Conservation (phyloP, 2,113 vertebrate genomes). For the Ursus arctos region DNA sequence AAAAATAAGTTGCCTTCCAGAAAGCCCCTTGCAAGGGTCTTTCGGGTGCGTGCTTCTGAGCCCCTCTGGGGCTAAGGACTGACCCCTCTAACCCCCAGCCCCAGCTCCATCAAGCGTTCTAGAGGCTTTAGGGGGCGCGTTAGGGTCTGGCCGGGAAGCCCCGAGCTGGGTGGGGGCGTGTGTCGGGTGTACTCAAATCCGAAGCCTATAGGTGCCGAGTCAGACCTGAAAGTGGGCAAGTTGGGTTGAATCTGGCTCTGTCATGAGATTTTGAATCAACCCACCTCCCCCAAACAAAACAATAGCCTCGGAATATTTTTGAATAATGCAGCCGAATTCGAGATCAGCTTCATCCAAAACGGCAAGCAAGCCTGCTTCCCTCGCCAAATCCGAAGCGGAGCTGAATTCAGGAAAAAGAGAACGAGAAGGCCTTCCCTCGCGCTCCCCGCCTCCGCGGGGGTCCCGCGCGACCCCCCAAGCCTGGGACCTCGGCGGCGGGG, state of each 20-base stretch:
- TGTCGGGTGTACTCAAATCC: neutral
- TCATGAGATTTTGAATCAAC: neutral
- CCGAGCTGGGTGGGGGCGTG: neutral
- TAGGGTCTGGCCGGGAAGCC: neutral
- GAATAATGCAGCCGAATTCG: constrained; percentile 24
- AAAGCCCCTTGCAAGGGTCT: neutral
- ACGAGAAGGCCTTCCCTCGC: neutral
- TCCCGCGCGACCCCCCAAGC: neutral
- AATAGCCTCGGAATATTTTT: constrained; percentile 58
- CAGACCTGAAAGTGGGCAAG: neutral
- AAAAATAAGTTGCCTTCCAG: constrained; percentile 40
- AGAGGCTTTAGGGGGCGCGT: neutral
- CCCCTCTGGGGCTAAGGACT: neutral
- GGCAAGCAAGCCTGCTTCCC: constrained; percentile 1
- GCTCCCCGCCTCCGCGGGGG: neutral
- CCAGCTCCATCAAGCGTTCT: neutral
- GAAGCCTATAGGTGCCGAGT: constrained; percentile 56
- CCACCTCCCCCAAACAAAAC: constrained; percentile 51
- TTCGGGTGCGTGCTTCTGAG: neutral
- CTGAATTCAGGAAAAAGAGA: neutral
- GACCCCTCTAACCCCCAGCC: neutral
- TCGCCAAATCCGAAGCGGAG: constrained; percentile 53
- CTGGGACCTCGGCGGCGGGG: neutral
- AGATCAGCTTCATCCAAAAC: neutral
- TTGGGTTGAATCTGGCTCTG: neutral